Evolutionary conservation across 2,888 invertebrate genomes (phyloP), one percentile per base, ranked within the genome.

Genomic region (Stenchaetothrips biformis): DNA sequence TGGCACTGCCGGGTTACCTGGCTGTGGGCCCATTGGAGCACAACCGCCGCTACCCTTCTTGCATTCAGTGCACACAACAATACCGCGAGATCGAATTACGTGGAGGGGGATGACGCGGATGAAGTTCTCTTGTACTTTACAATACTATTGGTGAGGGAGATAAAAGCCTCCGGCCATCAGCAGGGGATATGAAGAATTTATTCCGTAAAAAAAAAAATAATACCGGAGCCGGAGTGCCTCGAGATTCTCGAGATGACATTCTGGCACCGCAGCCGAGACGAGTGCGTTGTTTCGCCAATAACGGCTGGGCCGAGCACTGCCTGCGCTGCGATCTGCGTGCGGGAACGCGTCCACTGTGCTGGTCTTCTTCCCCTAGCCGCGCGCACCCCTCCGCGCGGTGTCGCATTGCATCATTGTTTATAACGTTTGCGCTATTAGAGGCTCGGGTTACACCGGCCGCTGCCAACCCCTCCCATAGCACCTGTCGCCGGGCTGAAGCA

Each of bases 61-160:
- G 67, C 67, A 74, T 74, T 74, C 67, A 74, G 67, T 7, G 67
- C 11, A 4, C 67, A n/a, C 21, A 21, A 74, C 67, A 74, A 74
- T 74, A 74, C 67, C 67, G 67, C 67, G 25, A 4, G 67, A 74
- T 74, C 67, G 67, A 74, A 74, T 74, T 74, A 74, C 67, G 25
- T 18, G 18, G 13, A 59, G 59, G 59, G 59, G 59, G 18, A 18
- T 6, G 59, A 59, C 37, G 37, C 37, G 37, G 37, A 37, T 37
- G 37, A 37, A 59, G 18, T 16, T 59, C 67, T 74, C 67, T 25
- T 13, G 67, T n/a, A 25, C n/a, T 74, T 74, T 74, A 74, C 25
- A 74, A 74, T 74, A 21, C n/a, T 21, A 21, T 21, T 21, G 25
- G 21, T 25, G 67, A 25, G 67, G 7, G 67, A 25, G 67, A 74